phyloP scores from a whole-genome alignment of 2,113 vertebrate genomes.

The Sporophila hypoxantha region DNA sequence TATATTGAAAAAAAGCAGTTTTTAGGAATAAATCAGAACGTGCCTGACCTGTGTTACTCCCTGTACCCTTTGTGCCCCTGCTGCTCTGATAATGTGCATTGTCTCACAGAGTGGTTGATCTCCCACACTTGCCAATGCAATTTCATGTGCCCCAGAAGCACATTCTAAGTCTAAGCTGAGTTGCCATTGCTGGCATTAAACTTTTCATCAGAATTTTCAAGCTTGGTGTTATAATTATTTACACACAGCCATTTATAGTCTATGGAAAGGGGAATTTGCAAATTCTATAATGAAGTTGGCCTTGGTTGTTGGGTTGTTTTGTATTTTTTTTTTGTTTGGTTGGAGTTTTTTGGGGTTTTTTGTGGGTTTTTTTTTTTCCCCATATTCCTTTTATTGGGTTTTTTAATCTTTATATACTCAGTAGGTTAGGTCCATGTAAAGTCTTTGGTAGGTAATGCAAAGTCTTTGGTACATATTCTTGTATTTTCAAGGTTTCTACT shows the following conservation, averaged over 20 bases:
- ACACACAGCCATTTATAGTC: not conserved
- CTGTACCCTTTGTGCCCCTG: not conserved
- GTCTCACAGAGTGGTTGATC: not conserved
- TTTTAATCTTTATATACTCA: not conserved
- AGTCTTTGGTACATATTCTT: not conserved
- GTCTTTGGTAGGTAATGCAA: not conserved
- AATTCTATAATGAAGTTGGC: not conserved
- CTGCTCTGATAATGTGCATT: not conserved
- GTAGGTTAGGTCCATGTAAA: not conserved
- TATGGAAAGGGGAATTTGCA: not conserved
- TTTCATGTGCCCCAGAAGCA: no score
- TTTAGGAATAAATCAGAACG: not conserved
- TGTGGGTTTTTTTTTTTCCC: fast-evolving
- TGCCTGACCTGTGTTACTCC: not conserved
- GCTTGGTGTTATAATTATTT: not conserved
- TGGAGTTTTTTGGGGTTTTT: no score
- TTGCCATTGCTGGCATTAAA: not conserved
- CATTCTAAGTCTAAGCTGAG: not conserved
- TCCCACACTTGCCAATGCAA: not conserved
- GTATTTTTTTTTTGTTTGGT: no score
- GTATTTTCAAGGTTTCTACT: not conserved
- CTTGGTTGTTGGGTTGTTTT: not conserved
- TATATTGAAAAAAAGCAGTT: not conserved
- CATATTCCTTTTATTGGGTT: not conserved
- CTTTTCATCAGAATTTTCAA: not conserved